A percentile compares a stretch with the other conserved stretches of the same genome.
These are phyloP conservation scores for Aleiodes sp. DNA, from an alignment of 1,140 invertebrate species.

Conservation along the genomic window DNA sequence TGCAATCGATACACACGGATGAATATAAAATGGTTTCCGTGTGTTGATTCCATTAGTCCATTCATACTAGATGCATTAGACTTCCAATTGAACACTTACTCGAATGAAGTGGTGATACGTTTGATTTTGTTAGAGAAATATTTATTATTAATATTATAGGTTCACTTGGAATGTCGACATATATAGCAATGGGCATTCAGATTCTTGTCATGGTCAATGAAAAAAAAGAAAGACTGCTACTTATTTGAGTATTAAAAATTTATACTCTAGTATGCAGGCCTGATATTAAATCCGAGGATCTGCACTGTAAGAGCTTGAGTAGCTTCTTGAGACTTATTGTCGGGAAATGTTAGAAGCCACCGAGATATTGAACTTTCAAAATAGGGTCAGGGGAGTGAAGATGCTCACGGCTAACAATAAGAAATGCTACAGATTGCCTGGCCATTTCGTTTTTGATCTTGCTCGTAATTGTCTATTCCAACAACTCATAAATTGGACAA, in stretches of 20 bases:
- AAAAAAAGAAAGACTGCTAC: neutral
- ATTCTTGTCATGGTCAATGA: neutral
- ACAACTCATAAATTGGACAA: neutral
- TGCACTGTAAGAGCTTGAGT: neutral
- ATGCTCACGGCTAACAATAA: neutral
- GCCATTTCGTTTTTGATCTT: neutral
- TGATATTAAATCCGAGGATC: neutral
- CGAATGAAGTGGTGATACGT: too few relatives aligned
- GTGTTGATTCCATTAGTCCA: too few relatives aligned
- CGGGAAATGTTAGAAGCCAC: neutral
- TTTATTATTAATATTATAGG: too few relatives aligned
- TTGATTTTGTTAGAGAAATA: too few relatives aligned
- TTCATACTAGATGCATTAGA: too few relatives aligned
- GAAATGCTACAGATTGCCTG: neutral
- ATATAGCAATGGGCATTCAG: neutral
- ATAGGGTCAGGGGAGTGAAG: slow-evolving; percentile 2
- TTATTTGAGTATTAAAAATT: neutral
- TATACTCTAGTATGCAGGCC: neutral
- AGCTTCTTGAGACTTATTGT: neutral
- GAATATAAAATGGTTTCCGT: too few relatives aligned
- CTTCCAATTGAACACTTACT: too few relatives aligned
- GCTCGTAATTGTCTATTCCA: neutral
- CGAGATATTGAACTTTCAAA: slow-evolving; percentile 7
- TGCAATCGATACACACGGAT: too few relatives aligned
- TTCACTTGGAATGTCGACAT: too few relatives aligned